These are phyloP conservation scores for Rhagoletis zephyria DNA, from an alignment of 1,140 invertebrate species.

Conservation along the genomic window DNA sequence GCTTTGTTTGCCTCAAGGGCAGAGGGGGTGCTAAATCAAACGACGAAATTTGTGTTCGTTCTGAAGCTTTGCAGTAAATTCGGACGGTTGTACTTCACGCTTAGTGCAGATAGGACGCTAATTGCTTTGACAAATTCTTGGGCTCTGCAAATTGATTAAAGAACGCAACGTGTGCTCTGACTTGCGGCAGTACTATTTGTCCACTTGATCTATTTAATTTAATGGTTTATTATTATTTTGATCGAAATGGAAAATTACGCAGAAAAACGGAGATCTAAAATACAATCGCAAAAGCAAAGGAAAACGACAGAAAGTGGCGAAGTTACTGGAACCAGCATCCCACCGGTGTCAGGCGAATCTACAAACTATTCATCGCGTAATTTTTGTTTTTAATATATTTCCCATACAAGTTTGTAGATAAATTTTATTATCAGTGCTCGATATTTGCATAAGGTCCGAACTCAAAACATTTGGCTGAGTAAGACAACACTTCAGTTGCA, in stretches of 20 bases:
- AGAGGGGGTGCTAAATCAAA: too few relatives aligned
- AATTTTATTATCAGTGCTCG: slow-evolving; percentile 30
- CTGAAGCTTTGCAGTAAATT: too few relatives aligned
- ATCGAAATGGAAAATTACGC: slow-evolving; percentile 34
- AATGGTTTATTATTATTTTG: slow-evolving; percentile 21
- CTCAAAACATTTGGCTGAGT: slow-evolving; percentile 44
- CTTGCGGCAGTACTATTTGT: not conserved
- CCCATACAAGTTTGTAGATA: slow-evolving; percentile 25
- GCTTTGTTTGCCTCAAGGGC: too few relatives aligned
- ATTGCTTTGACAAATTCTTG: slow-evolving; percentile 21
- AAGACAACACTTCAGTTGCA: slow-evolving; percentile 48
- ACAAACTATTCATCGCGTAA: not conserved
- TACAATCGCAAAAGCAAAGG: not conserved
- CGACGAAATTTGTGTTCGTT: too few relatives aligned
- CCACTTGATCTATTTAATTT: slow-evolving; percentile 27
- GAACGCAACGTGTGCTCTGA: not conserved
- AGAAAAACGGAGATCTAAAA: not conserved
- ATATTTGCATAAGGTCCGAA: slow-evolving; percentile 15
- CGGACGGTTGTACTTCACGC: too few relatives aligned
- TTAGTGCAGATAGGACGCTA: not conserved
- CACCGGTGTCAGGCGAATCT: not conserved
- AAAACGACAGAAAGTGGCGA: not conserved
- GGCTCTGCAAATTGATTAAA: not conserved
- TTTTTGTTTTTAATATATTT: not conserved
- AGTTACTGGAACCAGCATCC: not conserved